phyloP scores from a whole-genome alignment of 2,797 vertebrate genomes.

The Scleropages formosus region DNA sequence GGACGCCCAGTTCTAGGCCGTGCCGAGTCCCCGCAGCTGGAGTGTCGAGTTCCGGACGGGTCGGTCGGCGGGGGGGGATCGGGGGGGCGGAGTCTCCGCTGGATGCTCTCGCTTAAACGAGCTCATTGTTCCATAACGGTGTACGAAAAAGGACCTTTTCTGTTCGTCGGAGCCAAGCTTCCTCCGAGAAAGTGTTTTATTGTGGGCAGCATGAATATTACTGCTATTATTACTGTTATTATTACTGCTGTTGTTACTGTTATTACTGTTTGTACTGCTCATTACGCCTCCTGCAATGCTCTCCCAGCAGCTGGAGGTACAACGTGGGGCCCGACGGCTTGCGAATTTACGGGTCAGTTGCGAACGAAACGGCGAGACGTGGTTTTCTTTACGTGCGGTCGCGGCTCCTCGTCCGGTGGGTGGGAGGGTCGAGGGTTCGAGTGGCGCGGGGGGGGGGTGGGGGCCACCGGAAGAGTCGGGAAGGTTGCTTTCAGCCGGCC shows the following conservation, averaged over 20 bases:
- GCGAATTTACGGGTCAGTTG: slow-evolving; percentile 47
- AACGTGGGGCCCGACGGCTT: background rate
- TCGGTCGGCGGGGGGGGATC: slow-evolving; percentile 24
- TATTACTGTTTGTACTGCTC: too few relatives aligned
- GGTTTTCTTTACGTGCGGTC: slow-evolving; percentile 66
- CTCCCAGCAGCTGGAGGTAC: slow-evolving; percentile 17
- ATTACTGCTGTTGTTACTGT: slow-evolving; percentile 7
- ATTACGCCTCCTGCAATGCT: slow-evolving; percentile 49
- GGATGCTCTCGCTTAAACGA: slow-evolving; percentile 53
- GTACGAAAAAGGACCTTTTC: slow-evolving; percentile 36
- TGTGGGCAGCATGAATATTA: slow-evolving; percentile 46
- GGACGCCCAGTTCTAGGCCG: slow-evolving; percentile 65
- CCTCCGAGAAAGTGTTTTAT: slow-evolving; percentile 47
- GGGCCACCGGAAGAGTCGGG: slow-evolving; percentile 42
- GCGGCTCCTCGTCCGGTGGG: slow-evolving; percentile 43
- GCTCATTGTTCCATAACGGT: slow-evolving; percentile 53
- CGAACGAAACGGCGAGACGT: slow-evolving; percentile 51
- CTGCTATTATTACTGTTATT: slow-evolving; percentile 28
- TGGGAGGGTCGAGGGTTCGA: slow-evolving; percentile 37
- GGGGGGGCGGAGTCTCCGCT: slow-evolving; percentile 3
- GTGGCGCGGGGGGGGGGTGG: slow-evolving; percentile 42
- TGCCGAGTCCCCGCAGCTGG: slow-evolving; percentile 63
- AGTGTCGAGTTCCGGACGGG: slow-evolving; percentile 23
- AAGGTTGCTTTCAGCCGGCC: slow-evolving; percentile 68
- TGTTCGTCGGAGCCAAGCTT: slow-evolving; percentile 39